Base-by-base conservation (phyloP, 2,888 invertebrate species). In the Neoaliturus tenellus region DNA sequence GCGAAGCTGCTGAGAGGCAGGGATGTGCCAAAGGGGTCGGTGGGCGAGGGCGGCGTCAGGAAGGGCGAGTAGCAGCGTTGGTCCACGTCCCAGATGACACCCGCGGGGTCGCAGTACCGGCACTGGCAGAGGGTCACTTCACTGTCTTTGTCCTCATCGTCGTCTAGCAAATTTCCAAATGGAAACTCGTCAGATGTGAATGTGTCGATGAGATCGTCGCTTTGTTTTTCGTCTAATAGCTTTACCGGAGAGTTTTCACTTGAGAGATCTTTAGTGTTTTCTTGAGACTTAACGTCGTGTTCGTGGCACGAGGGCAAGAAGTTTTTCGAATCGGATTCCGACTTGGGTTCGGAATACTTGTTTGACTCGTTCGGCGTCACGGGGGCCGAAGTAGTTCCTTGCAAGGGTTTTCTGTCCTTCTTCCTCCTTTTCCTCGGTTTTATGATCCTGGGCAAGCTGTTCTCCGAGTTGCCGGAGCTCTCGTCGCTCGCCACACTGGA, bases 381-480 rank as follows among this genome's bases (percentile, higher is more conserved):
- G 84, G 85, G 28, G 82, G 87, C 83, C 87, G 88, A 58, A 44
- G 55, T 51, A 31, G 78, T 20, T 35, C 55, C 55, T 33, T 51
- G 4, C 25, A 78, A 28, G 33, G 96, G 95, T 91, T 96, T 96
- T 87, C 96, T 93, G 90, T 97, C 97, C 91, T 97, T 97, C 94
- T 97, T 97, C 89, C 97, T 94, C 80, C 97, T 93, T 90, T 97
- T 97, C 78, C 97, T 92, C 6, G 97, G 97, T 90, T 97, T 97
- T 88, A 97, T 97, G 86, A 97, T 97, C 88, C 97, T 93, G 86
- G 97, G 97, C 89, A 97, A 91, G 91, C 95, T 95, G 86, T 95
- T 95, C 89, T 96, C 96, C 12, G 95, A 93, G 84, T 92, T 92
- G 86, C 91, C 91, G 5, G 95, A 95, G 91, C 95, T 95, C 91